Evolutionary conservation across 1,140 invertebrate genomes (phyloP).

Genomic region (Euglossa dilemma): DNA sequence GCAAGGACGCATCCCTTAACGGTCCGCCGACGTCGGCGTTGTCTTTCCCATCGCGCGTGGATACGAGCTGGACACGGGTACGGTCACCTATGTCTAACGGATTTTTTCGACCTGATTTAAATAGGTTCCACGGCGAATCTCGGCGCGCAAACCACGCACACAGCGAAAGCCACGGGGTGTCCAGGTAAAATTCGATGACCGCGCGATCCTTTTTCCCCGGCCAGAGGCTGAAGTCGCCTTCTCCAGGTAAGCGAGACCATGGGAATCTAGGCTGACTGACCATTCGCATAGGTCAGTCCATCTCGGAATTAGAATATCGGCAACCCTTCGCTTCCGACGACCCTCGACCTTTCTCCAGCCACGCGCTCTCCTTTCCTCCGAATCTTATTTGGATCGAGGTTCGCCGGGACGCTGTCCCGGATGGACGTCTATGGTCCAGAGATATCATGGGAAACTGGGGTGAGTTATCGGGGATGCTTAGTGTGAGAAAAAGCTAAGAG

Average conservation of each 20-base stretch:
- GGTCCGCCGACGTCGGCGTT: constrained; percentile 31
- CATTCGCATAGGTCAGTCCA: constrained; percentile 60
- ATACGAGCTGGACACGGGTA: constrained; percentile 58
- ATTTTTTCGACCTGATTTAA: constrained; percentile 79
- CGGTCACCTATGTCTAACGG: constrained; percentile 74
- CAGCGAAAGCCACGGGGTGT: constrained; percentile 63
- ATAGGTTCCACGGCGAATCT: constrained; percentile 57
- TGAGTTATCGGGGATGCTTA: background rate
- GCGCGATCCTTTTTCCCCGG: background rate
- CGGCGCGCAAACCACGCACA: background rate
- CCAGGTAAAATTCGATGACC: constrained; percentile 71
- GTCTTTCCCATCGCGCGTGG: constrained; percentile 53
- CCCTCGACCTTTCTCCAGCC: background rate
- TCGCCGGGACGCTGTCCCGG: too few relatives aligned
- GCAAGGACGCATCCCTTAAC: constrained; percentile 61
- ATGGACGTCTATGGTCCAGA: constrained; percentile 5
- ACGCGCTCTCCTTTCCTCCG: background rate
- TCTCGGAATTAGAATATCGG: constrained; percentile 66
- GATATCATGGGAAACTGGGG: constrained; percentile 15
- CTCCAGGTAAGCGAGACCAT: constrained; percentile 75
- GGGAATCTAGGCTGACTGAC: constrained; percentile 73
- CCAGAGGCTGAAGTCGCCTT: constrained; percentile 45
- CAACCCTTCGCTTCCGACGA: constrained; percentile 55
- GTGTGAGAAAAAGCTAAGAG: background rate
- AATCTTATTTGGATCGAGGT: too few relatives aligned